Base-by-base conservation (phyloP, 2,888 invertebrate species). In the Volucella zonaria region DNA sequence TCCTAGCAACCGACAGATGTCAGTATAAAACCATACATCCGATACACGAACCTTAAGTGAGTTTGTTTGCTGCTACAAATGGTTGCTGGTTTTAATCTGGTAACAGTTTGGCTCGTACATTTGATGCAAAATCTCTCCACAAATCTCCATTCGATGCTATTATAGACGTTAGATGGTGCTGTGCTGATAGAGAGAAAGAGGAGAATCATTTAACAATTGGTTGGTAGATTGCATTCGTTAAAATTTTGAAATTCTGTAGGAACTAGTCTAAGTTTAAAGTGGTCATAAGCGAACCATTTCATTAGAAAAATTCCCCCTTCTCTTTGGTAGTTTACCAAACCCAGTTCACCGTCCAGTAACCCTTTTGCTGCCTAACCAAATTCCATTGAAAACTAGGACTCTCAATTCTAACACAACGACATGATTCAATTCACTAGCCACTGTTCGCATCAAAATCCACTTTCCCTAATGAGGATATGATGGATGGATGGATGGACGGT, bases 391-490 rank as follows among this genome's bases (percentile, higher is more conserved):
- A 49, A 49, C 3, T 18, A 8, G 64, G 15, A 64, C 45, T n/a
- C 8, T 8, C 6, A 49, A 8, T 8, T 1, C n/a, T 40, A 67
- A 18, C 40, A 67, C 52, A 67, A 15, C n/a, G 18, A 31, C 31
- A 31, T 31, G 6, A 75, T 75, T 66, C 59, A 49, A 75, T 66
- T 66, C 66, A 67, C 40, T 66, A 54, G 42, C 9, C 14, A 40
- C 15, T 59, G 58, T 45, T 74, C 75, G 47, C 62, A 71, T 82
- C 74, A 79, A 79, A 77, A 66, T 79, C 75, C 79, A 79, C 82
- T 83, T 76, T 86, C 51, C 79, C 68, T 86, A 86, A 86, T 86
- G 83, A 80, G 73, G 59, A 73, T 70, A 64, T 79, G 80, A 66
- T 80, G 73, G 77, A 77, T 71, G 71, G 79, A 66, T 52, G 64